Percentiles rank a stretch among this genome's conserved stretches.
Conservation (phyloP, 2,113 vertebrate species). For the Uropsilus gracilis region DNA sequence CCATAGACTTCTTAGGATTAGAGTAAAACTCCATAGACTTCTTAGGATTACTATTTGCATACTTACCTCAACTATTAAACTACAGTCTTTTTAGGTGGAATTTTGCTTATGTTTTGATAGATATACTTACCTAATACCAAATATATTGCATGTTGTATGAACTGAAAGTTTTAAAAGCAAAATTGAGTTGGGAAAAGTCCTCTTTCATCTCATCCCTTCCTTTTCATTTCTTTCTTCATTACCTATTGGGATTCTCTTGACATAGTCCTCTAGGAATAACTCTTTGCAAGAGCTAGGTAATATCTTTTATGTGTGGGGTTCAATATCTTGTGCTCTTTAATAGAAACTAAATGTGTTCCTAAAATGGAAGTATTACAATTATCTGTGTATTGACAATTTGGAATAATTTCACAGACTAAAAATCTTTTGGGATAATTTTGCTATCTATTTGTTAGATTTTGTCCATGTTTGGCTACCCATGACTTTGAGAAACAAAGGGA, state of each 20-base stretch:
- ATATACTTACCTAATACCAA: background rate
- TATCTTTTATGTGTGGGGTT: background rate
- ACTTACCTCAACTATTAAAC: background rate
- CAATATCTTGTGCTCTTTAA: background rate
- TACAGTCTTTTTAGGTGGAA: background rate
- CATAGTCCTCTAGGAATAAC: background rate
- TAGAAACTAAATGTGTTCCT: background rate
- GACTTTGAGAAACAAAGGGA: background rate
- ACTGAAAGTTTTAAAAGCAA: background rate
- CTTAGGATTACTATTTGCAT: background rate
- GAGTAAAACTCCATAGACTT: rapidly evolving
- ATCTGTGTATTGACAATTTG: background rate
- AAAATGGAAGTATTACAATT: background rate
- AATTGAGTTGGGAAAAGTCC: background rate
- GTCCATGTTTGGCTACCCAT: background rate
- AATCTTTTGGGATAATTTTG: background rate
- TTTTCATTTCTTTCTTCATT: background rate
- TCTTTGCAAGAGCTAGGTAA: background rate
- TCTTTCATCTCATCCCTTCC: background rate
- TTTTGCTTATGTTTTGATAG: background rate
- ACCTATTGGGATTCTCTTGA: background rate
- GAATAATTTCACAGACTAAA: background rate
- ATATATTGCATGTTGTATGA: background rate
- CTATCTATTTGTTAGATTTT: background rate
- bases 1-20: background rate